Percentiles rank a stretch among this genome's conserved stretches.
These are phyloP conservation scores for Anthophora plumipes DNA, from an alignment of 2,888 invertebrate genomes.

Conservation along the genomic window DNA sequence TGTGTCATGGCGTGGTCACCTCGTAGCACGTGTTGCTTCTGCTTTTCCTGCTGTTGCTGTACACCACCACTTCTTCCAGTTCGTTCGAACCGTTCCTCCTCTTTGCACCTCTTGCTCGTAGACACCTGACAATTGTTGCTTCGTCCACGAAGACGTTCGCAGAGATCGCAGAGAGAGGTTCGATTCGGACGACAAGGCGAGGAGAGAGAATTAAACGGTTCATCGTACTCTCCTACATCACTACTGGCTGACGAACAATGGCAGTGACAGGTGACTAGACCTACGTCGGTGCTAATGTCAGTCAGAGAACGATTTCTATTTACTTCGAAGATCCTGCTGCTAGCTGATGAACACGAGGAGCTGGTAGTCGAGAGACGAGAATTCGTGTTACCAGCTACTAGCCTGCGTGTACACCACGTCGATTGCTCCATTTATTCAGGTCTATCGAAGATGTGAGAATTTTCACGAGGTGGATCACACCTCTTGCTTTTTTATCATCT, in stretches of 20 bases:
- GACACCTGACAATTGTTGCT: not conserved
- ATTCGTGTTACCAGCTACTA: conserved; percentile 9
- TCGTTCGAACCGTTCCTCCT: not conserved
- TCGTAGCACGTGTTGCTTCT: not conserved
- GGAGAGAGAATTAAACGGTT: not conserved
- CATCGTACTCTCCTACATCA: conserved; percentile 15
- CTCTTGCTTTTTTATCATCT: too few relatives aligned
- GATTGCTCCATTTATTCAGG: conserved; percentile 45
- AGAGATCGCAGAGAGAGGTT: conserved; percentile 57
- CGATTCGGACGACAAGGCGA: conserved; percentile 5
- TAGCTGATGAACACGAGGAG: not conserved
- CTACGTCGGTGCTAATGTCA: not conserved
- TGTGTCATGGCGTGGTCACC: not conserved
- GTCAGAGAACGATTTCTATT: not conserved
- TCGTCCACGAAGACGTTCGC: conserved; percentile 66
- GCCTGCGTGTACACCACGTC: conserved; percentile 46
- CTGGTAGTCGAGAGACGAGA: not conserved
- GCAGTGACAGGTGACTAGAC: conserved; percentile 27
- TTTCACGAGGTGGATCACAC: too few relatives aligned
- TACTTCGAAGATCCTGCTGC: not conserved
- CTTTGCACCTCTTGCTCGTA: too few relatives aligned
- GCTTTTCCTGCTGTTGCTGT: too few relatives aligned
- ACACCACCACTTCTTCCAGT: not conserved
- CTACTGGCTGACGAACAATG: conserved; percentile 36
- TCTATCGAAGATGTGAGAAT: not conserved